Evolutionary conservation across 2,888 invertebrate species (phyloP).

Genomic region (Xanthia icteritia): DNA sequence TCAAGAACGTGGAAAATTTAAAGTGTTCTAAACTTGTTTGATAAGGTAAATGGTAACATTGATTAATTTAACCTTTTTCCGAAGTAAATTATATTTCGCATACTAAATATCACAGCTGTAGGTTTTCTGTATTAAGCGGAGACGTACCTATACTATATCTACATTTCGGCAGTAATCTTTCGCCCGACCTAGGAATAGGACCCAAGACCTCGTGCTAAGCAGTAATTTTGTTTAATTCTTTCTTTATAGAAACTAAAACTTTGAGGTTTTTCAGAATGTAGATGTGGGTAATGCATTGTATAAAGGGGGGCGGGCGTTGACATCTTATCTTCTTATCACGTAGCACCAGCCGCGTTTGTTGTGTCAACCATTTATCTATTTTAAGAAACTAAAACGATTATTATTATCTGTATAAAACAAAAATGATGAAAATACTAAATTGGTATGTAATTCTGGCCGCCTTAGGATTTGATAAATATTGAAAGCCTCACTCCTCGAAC

Average conservation of each 20-base stretch:
- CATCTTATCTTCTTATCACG: slow-evolving; percentile 53
- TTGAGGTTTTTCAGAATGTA: neutral
- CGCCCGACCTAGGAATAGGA: neutral
- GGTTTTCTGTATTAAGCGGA: neutral
- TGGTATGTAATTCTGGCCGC: neutral
- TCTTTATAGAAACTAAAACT: neutral
- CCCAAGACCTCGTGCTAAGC: neutral
- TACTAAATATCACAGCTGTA: neutral
- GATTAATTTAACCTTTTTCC: slow-evolving; percentile 13
- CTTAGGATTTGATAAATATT: neutral
- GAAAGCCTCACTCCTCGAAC: neutral
- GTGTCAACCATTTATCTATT: slow-evolving; percentile 55
- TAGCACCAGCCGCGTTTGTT: slow-evolving; percentile 22
- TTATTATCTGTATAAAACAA: neutral
- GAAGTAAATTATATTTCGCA: neutral
- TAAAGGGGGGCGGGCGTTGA: slow-evolving; percentile 47
- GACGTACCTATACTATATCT: neutral
- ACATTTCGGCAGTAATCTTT: neutral
- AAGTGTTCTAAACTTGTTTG: slow-evolving; percentile 12
- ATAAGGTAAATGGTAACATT: slow-evolving; percentile 1
- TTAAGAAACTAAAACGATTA: slow-evolving; percentile 10
- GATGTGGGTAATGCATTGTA: neutral
- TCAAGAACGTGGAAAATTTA: neutral
- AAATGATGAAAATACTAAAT: neutral
- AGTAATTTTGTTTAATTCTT: neutral